Evolutionary conservation across 2,888 invertebrate species (phyloP).

Genomic region (Folsomia candida): DNA sequence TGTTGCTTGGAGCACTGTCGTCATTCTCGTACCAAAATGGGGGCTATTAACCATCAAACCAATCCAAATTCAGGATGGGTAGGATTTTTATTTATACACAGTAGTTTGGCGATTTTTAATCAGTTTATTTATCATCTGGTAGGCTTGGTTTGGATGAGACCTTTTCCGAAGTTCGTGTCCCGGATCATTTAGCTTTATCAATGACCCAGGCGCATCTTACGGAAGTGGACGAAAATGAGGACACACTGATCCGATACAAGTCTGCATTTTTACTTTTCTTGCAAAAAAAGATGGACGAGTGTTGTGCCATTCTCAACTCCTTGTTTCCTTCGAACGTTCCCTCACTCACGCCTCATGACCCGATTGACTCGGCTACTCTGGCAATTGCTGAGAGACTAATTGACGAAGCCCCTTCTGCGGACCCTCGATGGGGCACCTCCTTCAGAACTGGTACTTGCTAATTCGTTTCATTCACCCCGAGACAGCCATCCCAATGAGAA

Average conservation of each 20-base stretch:
- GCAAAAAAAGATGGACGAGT: conserved; percentile 37
- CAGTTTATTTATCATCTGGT: not conserved
- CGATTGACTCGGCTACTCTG: conserved; percentile 51
- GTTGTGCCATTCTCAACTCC: conserved; percentile 28
- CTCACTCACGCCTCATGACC: conserved; percentile 42
- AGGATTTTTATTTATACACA: not conserved
- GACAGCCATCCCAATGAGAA: too few species aligned
- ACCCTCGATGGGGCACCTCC: conserved; percentile 69
- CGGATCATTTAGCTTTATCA: conserved; percentile 46
- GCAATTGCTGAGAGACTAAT: conserved; percentile 53
- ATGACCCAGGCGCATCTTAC: conserved; percentile 38
- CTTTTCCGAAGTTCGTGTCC: conserved; percentile 39
- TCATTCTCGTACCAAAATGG: conserved; percentile 33
- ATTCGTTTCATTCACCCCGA: too few species aligned
- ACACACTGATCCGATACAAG: conserved; percentile 46
- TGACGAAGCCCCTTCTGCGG: conserved; percentile 80
- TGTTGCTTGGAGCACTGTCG: conserved; percentile 25
- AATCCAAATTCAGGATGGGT: conserved; percentile 16
- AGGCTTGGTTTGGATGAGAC: conserved; percentile 34
- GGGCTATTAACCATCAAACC: conserved; percentile 35
- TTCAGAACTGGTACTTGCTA: conserved; percentile 1
- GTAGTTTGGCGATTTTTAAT: too few species aligned
- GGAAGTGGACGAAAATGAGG: conserved; percentile 36
- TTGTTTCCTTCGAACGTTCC: conserved; percentile 39
- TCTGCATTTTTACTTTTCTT: conserved; percentile 46